Evolutionary conservation across 1,140 invertebrate genomes (phyloP).

Genomic region (Grapholita molesta): DNA sequence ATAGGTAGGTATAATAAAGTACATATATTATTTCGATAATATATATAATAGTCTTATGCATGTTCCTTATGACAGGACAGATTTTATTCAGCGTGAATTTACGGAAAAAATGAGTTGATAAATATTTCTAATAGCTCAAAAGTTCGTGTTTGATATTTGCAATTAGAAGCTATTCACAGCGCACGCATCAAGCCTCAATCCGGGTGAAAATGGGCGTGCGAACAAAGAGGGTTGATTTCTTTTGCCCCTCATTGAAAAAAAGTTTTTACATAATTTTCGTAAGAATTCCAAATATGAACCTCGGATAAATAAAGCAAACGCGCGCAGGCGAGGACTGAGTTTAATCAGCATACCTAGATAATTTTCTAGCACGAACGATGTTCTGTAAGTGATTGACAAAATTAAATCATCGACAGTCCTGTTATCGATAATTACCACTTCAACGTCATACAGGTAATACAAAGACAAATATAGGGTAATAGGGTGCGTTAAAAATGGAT

Average conservation of each 20-base stretch:
- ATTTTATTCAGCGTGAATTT: too few relatives aligned
- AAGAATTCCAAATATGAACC: neutral
- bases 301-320: slow-evolving; percentile 38
- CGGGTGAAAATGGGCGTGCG: neutral
- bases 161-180: neutral
- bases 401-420: too few relatives aligned
- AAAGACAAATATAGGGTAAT: too few relatives aligned
- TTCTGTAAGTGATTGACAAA: too few relatives aligned
- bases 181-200: neutral
- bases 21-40: neutral
- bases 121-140: neutral
- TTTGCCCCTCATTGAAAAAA: neutral
- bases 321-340: slow-evolving; percentile 32
- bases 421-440: too few relatives aligned
- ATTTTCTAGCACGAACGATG: too few relatives aligned
- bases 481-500: too few relatives aligned
- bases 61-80: too few relatives aligned
- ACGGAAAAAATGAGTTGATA: too few relatives aligned
- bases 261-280: neutral
- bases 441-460: too few relatives aligned
- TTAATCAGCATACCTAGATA: too few relatives aligned
- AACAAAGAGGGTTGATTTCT: neutral
- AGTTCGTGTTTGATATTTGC: neutral
- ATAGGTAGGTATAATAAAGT: neutral
- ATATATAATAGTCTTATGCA: too few relatives aligned